Base-by-base conservation (phyloP, 2,113 vertebrate genomes). In the Syrrhaptes paradoxus region DNA sequence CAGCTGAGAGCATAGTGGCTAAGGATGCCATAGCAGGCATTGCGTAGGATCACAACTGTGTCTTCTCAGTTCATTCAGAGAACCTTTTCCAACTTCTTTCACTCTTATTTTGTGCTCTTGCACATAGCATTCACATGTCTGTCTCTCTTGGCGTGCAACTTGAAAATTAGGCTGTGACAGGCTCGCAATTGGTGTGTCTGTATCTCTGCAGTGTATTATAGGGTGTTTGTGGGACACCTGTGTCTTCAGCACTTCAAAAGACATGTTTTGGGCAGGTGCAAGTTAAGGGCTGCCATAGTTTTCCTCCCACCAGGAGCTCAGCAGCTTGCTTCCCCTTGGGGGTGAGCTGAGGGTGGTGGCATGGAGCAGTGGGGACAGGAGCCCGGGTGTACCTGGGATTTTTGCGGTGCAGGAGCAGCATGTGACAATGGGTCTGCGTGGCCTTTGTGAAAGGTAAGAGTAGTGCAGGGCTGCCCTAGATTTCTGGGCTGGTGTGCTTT, bases 361-460 rank as follows among this genome's bases (percentile, higher is more conserved):
- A 61, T 31, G 57, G 78, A 75, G 28, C 62, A 36, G 21, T 2
- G 11, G 32, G 65, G 12, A 32, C 1, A 3, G 41, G 70, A 89
- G 18, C 24, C 14, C 3, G 3, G 36, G 21, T 0, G 0, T 77
- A 18, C 41, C 24, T 36, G 68, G 3, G 8, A 25, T 46, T 91
- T 85, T 75, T 6, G 4, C 54, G 1, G 0, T 55, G 67, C 34
- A 41, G n/a, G 41, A 75, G 63, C 9, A 79, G n/a, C 31, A 24
- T 0, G 1, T 5, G 7, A 74, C 3, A 1, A 7, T 3, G 41
- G 38, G 31, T 26, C 21, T 38, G 29, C 1, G 2, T 48, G 52
- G 29, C 18, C 62, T 90, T 83, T 84, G 62, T 59, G 82, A 89
- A 66, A 57, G 52, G 65, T 11, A 54, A 63, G 32, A 70, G 32